Conservation (phyloP, 2,888 invertebrate species). For the Anoplius nigerrimus region DNA sequence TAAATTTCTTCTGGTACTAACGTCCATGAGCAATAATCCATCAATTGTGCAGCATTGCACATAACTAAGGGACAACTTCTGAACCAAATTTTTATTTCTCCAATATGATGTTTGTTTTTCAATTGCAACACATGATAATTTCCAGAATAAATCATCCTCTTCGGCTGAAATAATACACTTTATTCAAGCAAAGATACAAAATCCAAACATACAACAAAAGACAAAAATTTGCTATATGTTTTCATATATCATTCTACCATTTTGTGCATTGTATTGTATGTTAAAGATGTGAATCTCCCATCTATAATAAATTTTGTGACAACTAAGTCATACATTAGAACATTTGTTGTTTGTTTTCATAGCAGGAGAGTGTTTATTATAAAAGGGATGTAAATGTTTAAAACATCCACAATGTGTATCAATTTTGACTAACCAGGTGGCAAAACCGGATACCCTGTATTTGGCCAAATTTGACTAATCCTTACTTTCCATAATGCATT, state of each 20-base stretch:
- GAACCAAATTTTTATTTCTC: constrained; percentile 75
- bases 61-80: constrained; percentile 76
- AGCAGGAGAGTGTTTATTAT: too few relatives aligned
- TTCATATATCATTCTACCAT: neutral
- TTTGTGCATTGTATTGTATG: constrained; percentile 8
- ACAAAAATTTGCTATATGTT: neutral
- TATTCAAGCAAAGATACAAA: constrained; percentile 4
- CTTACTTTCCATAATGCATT: constrained; percentile 78
- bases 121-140: constrained; percentile 79
- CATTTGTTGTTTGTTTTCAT: constrained; percentile 60
- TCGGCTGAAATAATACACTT: constrained; percentile 61
- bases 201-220: neutral
- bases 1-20: constrained; percentile 67
- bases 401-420: constrained; percentile 21
- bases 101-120: constrained; percentile 79
- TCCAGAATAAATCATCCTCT: constrained; percentile 77
- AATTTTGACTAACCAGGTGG: constrained; percentile 67
- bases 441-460: constrained; percentile 64
- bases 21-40: constrained; percentile 78
- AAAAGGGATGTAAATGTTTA: too few relatives aligned
- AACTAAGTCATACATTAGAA: constrained; percentile 22
- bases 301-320: too few relatives aligned
- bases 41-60: constrained; percentile 80
- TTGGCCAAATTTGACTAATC: constrained; percentile 66
- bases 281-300: neutral